Percentiles rank a stretch among this genome's conserved stretches.
Conservation (phyloP, 1,140 invertebrate species). For the Parasteatoda tepidariorum region DNA sequence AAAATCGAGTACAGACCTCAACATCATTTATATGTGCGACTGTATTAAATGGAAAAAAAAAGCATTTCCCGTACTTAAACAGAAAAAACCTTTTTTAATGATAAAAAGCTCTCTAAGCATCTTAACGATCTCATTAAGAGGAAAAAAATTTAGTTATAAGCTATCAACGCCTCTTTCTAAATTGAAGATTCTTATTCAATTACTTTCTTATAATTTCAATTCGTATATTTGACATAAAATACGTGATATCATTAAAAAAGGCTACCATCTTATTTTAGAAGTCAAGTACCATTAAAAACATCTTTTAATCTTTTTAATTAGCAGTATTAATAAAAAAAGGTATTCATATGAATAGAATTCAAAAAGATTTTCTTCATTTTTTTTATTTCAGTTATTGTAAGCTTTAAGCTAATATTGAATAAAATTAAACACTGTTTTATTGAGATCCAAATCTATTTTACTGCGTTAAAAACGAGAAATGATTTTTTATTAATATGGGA, state of each 20-base stretch:
- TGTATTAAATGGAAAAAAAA: too few species aligned
- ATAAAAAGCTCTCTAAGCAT: slow-evolving; percentile 25
- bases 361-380: too few species aligned
- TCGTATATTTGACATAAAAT: slow-evolving; percentile 36
- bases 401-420: too few species aligned
- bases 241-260: slow-evolving; percentile 28
- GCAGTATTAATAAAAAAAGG: slow-evolving; percentile 33
- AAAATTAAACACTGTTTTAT: too few species aligned
- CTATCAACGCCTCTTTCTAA: slow-evolving; percentile 4
- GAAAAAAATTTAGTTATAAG: slow-evolving; percentile 13
- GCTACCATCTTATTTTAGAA: slow-evolving; percentile 15
- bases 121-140: slow-evolving; percentile 34
- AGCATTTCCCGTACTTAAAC: background rate
- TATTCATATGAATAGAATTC: too few species aligned
- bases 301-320: background rate
- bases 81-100: slow-evolving; percentile 29
- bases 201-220: slow-evolving; percentile 14
- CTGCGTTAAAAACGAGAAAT: too few species aligned
- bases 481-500: too few species aligned
- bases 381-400: too few species aligned
- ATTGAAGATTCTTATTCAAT: slow-evolving; percentile 20
- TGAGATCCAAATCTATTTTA: too few species aligned
- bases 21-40: too few species aligned
- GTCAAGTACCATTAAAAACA: slow-evolving; percentile 26
- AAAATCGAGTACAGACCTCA: too few species aligned